Percentiles rank a stretch among this genome's conserved stretches.
Evolutionary conservation across 2,113 vertebrate species (phyloP).

Genomic region (Gorsachius goisagi): DNA sequence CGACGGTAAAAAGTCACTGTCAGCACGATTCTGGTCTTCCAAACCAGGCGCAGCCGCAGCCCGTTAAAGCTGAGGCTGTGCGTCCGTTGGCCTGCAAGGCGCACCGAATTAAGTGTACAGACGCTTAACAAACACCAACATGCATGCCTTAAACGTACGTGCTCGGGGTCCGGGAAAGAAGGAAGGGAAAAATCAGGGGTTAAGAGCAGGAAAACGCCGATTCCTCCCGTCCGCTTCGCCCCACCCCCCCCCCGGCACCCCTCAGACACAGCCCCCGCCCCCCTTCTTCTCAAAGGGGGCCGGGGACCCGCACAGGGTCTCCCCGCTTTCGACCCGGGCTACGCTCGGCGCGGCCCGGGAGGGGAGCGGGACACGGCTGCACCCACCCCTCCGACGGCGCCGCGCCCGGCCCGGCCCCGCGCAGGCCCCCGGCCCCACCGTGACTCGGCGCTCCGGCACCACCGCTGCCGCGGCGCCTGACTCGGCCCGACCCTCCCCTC

Average conservation of each 20-base stretch:
- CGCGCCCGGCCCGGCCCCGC: background rate
- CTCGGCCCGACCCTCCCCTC: background rate
- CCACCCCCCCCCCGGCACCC: too few relatives aligned
- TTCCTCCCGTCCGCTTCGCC: too few relatives aligned
- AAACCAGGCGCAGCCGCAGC: background rate
- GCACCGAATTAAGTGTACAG: background rate
- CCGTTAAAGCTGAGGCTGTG: background rate
- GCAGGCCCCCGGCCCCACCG: background rate
- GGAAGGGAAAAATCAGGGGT: fast-evolving
- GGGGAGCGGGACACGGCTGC: background rate
- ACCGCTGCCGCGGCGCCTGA: background rate
- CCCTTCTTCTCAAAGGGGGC: too few relatives aligned
- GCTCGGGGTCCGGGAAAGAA: fast-evolving
- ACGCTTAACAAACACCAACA: background rate
- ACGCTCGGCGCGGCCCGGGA: too few relatives aligned
- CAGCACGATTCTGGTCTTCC: background rate
- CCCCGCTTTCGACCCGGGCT: background rate
- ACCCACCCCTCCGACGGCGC: fast-evolving
- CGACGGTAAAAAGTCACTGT: background rate
- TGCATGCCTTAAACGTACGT: fast-evolving
- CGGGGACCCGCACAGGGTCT: fast-evolving
- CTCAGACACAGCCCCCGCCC: too few relatives aligned
- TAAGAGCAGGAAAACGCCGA: background rate
- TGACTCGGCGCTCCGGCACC: background rate
- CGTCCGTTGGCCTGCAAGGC: fast-evolving